Evolutionary conservation across 1,140 invertebrate species (phyloP), one percentile per base, ranked within the genome.

Genomic region (Schlechtendalia chinensis): DNA sequence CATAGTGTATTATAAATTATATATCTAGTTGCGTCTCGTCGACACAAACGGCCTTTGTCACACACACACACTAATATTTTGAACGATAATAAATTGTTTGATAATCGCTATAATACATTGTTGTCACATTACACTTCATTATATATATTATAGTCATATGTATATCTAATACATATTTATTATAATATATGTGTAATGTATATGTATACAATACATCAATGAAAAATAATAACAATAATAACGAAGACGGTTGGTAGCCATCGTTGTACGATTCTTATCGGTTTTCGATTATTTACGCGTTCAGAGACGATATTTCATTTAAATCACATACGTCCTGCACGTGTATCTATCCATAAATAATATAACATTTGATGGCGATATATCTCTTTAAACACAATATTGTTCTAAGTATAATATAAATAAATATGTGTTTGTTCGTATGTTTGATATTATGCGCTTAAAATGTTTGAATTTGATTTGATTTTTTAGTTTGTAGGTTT

Each of bases 81-180:
- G 16, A 29, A 72, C 50, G 50, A 72, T 72, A 72, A 72, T 72
- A 72, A 72, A 72, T 72, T 54, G 69, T 72, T 54, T 8, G 47
- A 72, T 72, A 54, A 72, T 71, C 47, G 32, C 29, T 19, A 67
- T 45, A 63, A 29, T 65, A 72, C 5, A 54, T 72, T 54, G 50
- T 72, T 72, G 69, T 72, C 45, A 71, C 67, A 27, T n/a, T n/a
- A n/a, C 61, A 39, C 27, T 12, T 1, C 3, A 39, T 5, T 50
- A 50, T 50, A 50, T 4, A 39, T 8, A 39, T 39, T 39, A 39
- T 8, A 8, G 3, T 8, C 32, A 17, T n/a, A 39, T 12, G n/a
- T n/a, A n/a, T n/a, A n/a, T n/a, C n/a, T n/a, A n/a, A n/a, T n/a
- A n/a, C n/a, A n/a, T n/a, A n/a, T n/a, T n/a, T n/a, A 12, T 45